Evolutionary conservation across 2,797 vertebrate species (phyloP).

Genomic region (Thamnophis elegans): DNA sequence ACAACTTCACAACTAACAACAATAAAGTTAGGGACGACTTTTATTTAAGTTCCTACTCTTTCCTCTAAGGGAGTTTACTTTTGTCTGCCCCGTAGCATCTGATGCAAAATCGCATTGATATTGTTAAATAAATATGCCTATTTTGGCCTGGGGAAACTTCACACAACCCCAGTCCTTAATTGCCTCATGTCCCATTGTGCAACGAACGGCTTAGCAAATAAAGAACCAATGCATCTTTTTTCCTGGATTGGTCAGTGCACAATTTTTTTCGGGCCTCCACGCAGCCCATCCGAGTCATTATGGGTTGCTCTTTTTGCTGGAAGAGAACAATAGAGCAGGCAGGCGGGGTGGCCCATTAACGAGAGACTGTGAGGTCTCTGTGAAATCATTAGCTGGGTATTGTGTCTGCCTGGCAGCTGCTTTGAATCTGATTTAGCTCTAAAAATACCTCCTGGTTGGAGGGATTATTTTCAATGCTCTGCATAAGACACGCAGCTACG

Average conservation of each 20-base stretch:
- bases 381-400: conserved; percentile 70
- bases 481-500: conserved; percentile 46
- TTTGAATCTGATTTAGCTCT: conserved; percentile 49
- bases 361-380: conserved; percentile 59
- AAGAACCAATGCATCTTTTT: conserved; percentile 51
- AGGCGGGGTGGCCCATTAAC: conserved; percentile 60
- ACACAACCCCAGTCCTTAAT: conserved; percentile 47
- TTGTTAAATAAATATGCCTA: neutral
- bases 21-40: no score
- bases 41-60: neutral
- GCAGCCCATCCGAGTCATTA: conserved; percentile 41
- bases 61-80: neutral
- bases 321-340: conserved; percentile 51
- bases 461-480: conserved; percentile 60
- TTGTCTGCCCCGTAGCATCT: neutral
- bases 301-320: conserved; percentile 54
- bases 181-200: conserved; percentile 63
- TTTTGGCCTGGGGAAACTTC: conserved; percentile 17
- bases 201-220: conserved; percentile 42
- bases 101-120: neutral
- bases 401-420: conserved; percentile 61
- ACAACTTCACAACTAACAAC: no score
- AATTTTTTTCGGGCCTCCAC: conserved; percentile 57
- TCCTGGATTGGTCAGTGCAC: conserved; percentile 56
- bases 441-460: conserved; percentile 61